These are phyloP conservation scores for Oncorhynchus clarkii DNA, from an alignment of 2,113 vertebrate species.

Conservation along the genomic window DNA sequence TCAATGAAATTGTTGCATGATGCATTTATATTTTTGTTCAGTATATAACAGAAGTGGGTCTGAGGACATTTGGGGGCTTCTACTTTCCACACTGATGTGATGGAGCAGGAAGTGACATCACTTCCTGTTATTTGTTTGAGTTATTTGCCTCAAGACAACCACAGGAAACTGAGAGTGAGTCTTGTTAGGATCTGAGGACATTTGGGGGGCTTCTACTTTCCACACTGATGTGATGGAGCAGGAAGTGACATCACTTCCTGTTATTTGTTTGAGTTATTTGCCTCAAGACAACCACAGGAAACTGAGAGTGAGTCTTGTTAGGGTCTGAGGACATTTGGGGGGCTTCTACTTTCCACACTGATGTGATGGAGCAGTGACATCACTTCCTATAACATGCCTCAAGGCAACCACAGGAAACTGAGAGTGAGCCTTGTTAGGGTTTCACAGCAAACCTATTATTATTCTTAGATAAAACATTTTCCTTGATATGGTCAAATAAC, in stretches of 20 bases:
- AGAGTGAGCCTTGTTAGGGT: conserved; percentile 1
- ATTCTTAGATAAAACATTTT: no score
- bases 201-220: conserved; percentile 68
- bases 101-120: conserved; percentile 71
- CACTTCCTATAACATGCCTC: conserved; percentile 59
- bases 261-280: conserved; percentile 2
- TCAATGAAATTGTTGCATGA: no score
- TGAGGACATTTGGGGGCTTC: conserved; percentile 65
- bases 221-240: conserved; percentile 52
- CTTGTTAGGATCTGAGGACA: conserved; percentile 44
- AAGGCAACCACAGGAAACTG: conserved; percentile 35
- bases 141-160: conserved; percentile 10
- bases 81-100: conserved; percentile 61
- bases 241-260: conserved; percentile 75
- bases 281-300: conserved; percentile 31
- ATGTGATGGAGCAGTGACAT: conserved; percentile 64
- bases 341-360: conserved; percentile 67
- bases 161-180: conserved; percentile 32
- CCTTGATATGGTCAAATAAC: no score
- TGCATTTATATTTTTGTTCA: no score
- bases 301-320: conserved; percentile 10
- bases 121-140: conserved; percentile 54
- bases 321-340: conserved; percentile 56
- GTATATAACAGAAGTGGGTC: background rate
- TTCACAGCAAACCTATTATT: background rate